phyloP scores from a whole-genome alignment of 2,797 vertebrate species.

The Sebastes matsubarae region DNA sequence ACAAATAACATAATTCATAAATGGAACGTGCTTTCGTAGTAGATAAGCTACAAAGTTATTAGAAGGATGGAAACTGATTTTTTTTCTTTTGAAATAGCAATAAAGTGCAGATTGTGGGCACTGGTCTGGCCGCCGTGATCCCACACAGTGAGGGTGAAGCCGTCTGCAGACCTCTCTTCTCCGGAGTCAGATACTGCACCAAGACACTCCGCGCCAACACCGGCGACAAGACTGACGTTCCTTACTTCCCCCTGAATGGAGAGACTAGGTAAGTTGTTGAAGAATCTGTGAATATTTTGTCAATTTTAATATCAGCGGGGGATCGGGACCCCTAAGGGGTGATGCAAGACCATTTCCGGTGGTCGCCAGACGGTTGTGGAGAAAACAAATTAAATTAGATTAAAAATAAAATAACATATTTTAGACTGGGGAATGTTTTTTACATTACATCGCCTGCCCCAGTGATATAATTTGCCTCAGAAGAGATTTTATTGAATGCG shows the following conservation, averaged over 20 bases:
- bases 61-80: not conserved
- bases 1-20: not conserved
- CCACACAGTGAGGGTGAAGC: slow-evolving; percentile 63
- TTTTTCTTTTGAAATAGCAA: slow-evolving; percentile 80
- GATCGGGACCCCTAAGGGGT: too few relatives aligned
- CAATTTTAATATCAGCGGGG: not conserved
- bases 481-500: too few relatives aligned
- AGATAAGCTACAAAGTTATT: not conserved
- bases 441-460: too few relatives aligned
- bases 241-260: slow-evolving; percentile 88
- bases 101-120: slow-evolving; percentile 81
- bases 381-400: too few relatives aligned
- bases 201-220: slow-evolving; percentile 63
- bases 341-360: too few relatives aligned
- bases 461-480: too few relatives aligned
- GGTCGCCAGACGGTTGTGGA: too few relatives aligned
- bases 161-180: slow-evolving; percentile 82
- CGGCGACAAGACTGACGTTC: slow-evolving; percentile 67
- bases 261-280: slow-evolving; percentile 81
- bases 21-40: not conserved
- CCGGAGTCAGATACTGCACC: slow-evolving; percentile 86
- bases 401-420: too few relatives aligned
- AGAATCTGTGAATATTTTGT: not conserved
- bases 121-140: slow-evolving; percentile 71
- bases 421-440: too few relatives aligned